Base-by-base conservation (phyloP, 2,888 invertebrate genomes). In the Bembecia ichneumoniformis region DNA sequence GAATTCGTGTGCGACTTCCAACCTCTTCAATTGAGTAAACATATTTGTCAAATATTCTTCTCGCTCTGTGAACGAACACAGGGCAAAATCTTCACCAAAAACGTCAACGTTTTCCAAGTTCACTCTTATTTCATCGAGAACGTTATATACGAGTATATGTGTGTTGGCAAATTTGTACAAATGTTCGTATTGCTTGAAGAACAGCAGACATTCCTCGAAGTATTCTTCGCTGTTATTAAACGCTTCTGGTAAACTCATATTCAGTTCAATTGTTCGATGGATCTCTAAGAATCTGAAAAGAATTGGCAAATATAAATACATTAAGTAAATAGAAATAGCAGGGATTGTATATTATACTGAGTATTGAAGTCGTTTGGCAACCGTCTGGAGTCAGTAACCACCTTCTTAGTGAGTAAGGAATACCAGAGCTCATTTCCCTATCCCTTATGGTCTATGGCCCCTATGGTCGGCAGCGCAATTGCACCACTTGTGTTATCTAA, bases 161-260 rank as follows among this genome's bases (percentile, higher is more conserved):
- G 92, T 93, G 58, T 94, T 93, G 0, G 91, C 88, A 54, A 79
- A 83, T 52, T 89, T 89, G 64, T 89, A 92, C 36, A 94, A 73
- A 89, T 91, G 90, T 52, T 90, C 82, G 59, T 89, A 87, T 43
- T 88, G 75, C 50, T 86, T 62, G 46, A 94, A 82, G 62, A 94
- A 92, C 1, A 64, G 44, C 1, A 92, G 56, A 34, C 83, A 81
- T 46, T 88, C 82, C 54, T 74, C 60, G 52, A 94, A 90, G 67
- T 92, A 93, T 2, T 82, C 63, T 49, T 69, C 62, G 0, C 72
- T 54, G 0, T 54, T 61, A 5, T 52, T 50, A 50, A 73, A 83
- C 9, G 52, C 15, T 13, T 52, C 47, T n/a, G 84, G 84, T 45
- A 82, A 56, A 3, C 76, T 63, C 86, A 86, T 86, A 44, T 16